Evolutionary conservation across 2,113 vertebrate genomes (phyloP), one percentile per base, ranked within the genome.

Genomic region (Otis tarda): DNA sequence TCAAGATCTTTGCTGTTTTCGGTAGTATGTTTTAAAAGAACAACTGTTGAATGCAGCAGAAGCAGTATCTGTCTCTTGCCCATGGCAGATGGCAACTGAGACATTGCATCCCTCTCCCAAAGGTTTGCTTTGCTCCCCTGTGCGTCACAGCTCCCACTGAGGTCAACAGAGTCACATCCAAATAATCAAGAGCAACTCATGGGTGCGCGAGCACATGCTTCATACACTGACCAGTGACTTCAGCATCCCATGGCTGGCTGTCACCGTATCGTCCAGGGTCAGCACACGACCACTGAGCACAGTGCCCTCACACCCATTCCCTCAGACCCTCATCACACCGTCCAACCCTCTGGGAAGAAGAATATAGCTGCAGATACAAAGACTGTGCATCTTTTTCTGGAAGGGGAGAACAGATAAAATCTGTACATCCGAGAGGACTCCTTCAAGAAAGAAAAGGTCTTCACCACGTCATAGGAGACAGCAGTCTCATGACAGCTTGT

Each of bases 251-350:
- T 24, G 55, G 65, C 45, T 86, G 79, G n/a, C 35, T 33, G 16
- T 57, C 56, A n/a, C 33, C 0, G 0, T 37, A 0, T 30, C 3
- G 2, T 20, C 69, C 13, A 16, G 21, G 10, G 24, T 30, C 70
- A 94, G 53, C 33, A 43, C 14, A 19, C 0, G 6, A 18, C 18
- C 17, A 23, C 60, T n/a, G 50, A 74, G 60, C 30, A 7, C 17
- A 24, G 28, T 4, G 14, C 12, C 27, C 12, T 31, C 49, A n/a
- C 12, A 45, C 17, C 9, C 20, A 2, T 37, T 33, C 76, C 21
- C n/a, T 43, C 31, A 63, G 43, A 69, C 7, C 7, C 37, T 28
- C 47, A 37, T 24, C 6, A 1, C 28, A n/a, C 4, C n/a, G 9
- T 1, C 56, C 67, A 70, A 21, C 22, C 10, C 9, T 24, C 8